These are phyloP conservation scores for Felis chaus DNA, from an alignment of 2,113 vertebrate species.

Conservation along the genomic window DNA sequence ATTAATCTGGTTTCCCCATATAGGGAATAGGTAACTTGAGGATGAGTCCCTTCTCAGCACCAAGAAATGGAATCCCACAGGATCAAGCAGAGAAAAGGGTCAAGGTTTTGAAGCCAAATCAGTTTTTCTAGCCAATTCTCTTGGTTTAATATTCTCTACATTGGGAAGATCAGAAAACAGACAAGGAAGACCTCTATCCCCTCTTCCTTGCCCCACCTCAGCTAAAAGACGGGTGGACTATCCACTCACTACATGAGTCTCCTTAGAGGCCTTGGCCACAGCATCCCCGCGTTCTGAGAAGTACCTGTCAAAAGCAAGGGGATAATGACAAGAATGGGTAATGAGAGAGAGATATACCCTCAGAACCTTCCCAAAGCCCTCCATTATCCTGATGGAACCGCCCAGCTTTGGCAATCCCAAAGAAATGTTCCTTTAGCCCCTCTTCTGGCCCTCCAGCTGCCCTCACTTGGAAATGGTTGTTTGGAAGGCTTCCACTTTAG, in stretches of 20 bases:
- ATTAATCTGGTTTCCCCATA: constrained; percentile 30
- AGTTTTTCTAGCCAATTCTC: constrained; percentile 13
- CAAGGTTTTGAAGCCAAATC: background rate
- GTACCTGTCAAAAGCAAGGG: constrained; percentile 81
- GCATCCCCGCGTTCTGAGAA: constrained; percentile 92
- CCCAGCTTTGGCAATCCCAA: background rate
- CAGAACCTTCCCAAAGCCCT: background rate
- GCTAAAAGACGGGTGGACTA: background rate
- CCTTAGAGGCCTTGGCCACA: constrained; percentile 94
- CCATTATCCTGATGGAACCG: background rate
- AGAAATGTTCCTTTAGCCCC: background rate
- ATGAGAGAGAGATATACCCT: background rate
- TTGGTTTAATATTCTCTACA: constrained; percentile 13
- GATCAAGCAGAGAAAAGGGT: background rate
- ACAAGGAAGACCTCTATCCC: background rate
- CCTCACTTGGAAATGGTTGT: constrained; percentile 88
- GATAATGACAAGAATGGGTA: background rate
- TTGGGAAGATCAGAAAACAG: background rate
- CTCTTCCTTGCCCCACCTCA: background rate
- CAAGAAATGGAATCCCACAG: constrained; percentile 34
- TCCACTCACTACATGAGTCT: constrained; percentile 91
- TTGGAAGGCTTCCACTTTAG: constrained; percentile 91
- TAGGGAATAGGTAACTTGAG: constrained; percentile 49
- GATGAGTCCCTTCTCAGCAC: background rate
- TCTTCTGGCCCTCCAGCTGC: background rate